Percentiles rank a stretch among this genome's conserved stretches.
These are phyloP conservation scores for Odontophorus gujanensis DNA, from an alignment of 2,113 vertebrate genomes.

Conservation along the genomic window DNA sequence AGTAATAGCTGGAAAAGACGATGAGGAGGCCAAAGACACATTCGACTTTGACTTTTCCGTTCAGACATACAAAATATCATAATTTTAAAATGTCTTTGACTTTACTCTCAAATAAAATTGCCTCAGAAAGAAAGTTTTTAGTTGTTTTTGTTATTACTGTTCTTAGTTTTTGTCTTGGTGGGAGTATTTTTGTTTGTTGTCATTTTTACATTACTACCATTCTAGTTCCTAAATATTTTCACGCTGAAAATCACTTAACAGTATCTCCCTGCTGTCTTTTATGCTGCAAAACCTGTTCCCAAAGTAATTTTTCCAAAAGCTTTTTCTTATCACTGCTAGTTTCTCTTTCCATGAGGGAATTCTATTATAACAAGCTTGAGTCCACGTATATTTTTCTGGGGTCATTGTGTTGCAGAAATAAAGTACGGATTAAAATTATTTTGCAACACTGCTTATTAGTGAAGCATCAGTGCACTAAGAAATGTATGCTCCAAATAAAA, in stretches of 20 bases:
- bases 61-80: neutral
- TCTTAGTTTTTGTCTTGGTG: neutral
- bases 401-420: conserved; percentile 21
- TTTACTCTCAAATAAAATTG: neutral
- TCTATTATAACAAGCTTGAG: conserved; percentile 15
- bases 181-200: neutral
- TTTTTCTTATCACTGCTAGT: conserved; percentile 6
- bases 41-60: neutral
- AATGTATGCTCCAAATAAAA: neutral
- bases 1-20: neutral
- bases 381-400: conserved; percentile 4
- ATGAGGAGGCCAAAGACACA: neutral
- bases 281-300: neutral
- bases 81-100: neutral
- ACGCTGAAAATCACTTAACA: conserved; percentile 46
- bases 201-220: neutral
- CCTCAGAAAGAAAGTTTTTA: neutral
- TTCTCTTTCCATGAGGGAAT: conserved; percentile 39
- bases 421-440: conserved; percentile 19
- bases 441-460: neutral
- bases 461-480: neutral
- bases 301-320: conserved; percentile 38
- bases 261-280: neutral
- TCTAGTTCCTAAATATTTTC: neutral
- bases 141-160: neutral